phyloP scores from a whole-genome alignment of 53 echinoderm and acorn worm genomes.

The Zoroaster sp. region DNA sequence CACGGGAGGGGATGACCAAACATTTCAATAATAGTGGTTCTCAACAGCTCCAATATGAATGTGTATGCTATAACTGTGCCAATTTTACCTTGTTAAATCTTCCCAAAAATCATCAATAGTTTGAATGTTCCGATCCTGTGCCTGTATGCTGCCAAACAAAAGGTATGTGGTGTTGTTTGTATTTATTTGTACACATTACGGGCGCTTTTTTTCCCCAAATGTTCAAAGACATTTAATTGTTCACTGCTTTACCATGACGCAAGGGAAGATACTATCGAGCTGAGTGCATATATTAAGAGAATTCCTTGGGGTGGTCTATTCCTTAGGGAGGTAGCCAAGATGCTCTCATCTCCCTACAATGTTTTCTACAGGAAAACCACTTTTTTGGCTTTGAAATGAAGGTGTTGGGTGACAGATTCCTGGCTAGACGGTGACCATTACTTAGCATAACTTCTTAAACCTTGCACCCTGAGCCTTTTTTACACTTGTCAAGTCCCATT shows the following conservation, averaged over 20 bases:
- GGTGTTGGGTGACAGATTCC: conserved; percentile 23
- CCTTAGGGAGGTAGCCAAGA: background rate
- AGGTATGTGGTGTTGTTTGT: background rate
- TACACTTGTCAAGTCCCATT: conserved; percentile 37
- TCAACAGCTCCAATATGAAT: background rate
- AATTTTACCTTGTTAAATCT: too few relatives aligned
- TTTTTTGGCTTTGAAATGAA: conserved; percentile 23
- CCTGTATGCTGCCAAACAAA: background rate
- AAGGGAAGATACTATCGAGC: background rate
- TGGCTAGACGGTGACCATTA: conserved; percentile 25
- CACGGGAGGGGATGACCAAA: background rate
- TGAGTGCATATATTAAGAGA: background rate
- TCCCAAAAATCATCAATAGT: background rate
- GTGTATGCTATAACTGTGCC: too few relatives aligned
- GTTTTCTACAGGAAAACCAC: conserved; percentile 8
- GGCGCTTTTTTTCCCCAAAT: too few relatives aligned
- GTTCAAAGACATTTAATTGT: too few relatives aligned
- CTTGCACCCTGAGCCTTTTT: conserved; percentile 9
- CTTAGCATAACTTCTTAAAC: background rate
- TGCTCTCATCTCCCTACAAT: background rate
- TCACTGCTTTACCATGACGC: too few relatives aligned
- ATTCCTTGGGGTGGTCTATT: conserved; percentile 19
- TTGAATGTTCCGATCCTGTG: background rate
- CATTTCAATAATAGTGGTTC: background rate
- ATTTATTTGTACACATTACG: background rate